Percentiles rank a stretch among this genome's conserved stretches.
These are phyloP conservation scores for Nymphalis c-album DNA, from an alignment of 2,888 invertebrate species.

Conservation along the genomic window DNA sequence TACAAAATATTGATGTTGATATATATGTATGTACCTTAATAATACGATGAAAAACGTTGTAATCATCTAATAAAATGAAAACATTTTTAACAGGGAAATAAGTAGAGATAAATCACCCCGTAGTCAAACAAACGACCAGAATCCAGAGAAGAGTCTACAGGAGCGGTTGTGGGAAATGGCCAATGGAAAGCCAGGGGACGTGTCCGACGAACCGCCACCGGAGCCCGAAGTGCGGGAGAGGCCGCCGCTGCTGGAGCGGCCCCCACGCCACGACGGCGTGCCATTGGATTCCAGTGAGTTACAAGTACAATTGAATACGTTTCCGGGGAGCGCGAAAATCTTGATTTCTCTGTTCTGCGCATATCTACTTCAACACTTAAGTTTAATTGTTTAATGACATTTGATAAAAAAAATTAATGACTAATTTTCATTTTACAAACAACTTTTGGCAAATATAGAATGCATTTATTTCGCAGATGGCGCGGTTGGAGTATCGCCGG, in stretches of 20 bases:
- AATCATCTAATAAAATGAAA: not conserved
- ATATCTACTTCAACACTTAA: no score
- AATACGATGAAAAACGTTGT: no score
- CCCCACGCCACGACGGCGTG: not conserved
- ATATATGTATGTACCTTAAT: no score
- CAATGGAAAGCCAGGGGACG: constrained; percentile 61
- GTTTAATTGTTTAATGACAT: no score
- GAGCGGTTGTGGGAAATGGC: constrained; percentile 79
- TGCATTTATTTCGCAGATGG: not conserved
- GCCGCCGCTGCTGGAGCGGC: not conserved
- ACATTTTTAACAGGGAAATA: not conserved
- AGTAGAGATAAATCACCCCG: constrained; percentile 6
- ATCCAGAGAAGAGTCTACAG: constrained; percentile 67
- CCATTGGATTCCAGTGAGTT: constrained; percentile 16
- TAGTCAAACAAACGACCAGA: not conserved
- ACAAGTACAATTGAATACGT: no score
- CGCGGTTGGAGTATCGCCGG: not conserved
- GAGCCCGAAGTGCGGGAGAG: constrained; percentile 38
- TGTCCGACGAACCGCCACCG: constrained; percentile 35
- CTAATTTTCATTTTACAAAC: no score
- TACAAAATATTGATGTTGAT: no score
- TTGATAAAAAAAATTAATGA: no score
- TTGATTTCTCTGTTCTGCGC: no score
- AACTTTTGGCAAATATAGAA: not conserved
- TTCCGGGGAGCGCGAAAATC: no score